phyloP scores from a whole-genome alignment of 1,140 invertebrate genomes.

The Pseudoatta argentina region DNA sequence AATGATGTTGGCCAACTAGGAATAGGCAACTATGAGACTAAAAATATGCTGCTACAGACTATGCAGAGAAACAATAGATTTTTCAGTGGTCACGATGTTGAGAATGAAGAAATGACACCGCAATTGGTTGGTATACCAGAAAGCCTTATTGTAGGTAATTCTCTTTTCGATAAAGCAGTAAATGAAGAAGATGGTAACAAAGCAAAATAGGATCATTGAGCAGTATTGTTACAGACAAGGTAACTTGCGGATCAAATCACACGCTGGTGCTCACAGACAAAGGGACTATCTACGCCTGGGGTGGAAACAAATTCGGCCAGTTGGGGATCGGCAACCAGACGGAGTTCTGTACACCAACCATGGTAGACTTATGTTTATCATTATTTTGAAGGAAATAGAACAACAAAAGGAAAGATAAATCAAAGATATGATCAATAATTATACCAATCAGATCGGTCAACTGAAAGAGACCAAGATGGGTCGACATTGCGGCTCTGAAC shows the following conservation, averaged over 20 bases:
- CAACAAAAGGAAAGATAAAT: neutral
- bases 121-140: slow-evolving; percentile 81
- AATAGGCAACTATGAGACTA: slow-evolving; percentile 88
- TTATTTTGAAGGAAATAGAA: neutral
- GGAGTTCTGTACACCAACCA: slow-evolving; percentile 25
- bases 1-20: slow-evolving; percentile 88
- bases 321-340: slow-evolving; percentile 88
- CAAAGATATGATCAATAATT: slow-evolving; percentile 67
- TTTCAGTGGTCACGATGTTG: no score
- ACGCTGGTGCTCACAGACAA: slow-evolving; percentile 89
- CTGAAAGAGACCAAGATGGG: slow-evolving; percentile 85
- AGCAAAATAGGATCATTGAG: neutral
- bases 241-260: slow-evolving; percentile 90
- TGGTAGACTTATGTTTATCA: neutral
- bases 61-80: no score
- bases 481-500: slow-evolving; percentile 88
- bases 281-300: slow-evolving; percentile 89
- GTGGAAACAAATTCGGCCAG: slow-evolving; percentile 89
- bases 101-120: no score
- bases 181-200: neutral
- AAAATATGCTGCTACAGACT: slow-evolving; percentile 72
- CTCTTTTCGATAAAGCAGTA: neutral
- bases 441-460: slow-evolving; percentile 20
- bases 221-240: slow-evolving; percentile 82
- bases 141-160: slow-evolving; percentile 86